Evolutionary conservation across 2,888 invertebrate species (phyloP), one percentile per base, ranked within the genome.

Genomic region (Diplolepis rosae): DNA sequence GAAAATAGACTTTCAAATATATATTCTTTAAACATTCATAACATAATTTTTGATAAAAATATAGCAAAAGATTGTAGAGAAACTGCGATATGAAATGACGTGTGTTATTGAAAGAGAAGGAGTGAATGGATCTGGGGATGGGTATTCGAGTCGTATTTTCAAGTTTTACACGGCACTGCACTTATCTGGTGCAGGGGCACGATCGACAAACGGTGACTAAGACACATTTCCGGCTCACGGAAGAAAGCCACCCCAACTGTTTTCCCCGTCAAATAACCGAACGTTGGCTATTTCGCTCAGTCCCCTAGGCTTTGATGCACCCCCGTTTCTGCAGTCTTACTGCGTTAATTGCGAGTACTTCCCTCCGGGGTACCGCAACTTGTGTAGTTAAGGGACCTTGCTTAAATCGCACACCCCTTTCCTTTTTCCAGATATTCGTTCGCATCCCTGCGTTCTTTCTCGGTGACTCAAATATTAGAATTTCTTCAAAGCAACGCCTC

Each of bases 301-400:
- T 74, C 77, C 75, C 74, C 50, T 48, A 71, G 56, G 54, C 70
- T 52, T 61, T 51, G 35, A 67, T 51, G 67, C 51, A 28, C 73
- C 65, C 42, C 70, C 54, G 65, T 51, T 56, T 66, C 74, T 74
- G 65, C 54, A 82, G 81, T 83, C 84, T 85, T 83, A 83, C 82
- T 79, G 81, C 80, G 84, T 84, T 85, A 85, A 85, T 85, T 85
- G 83, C 83, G 79, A 85, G 84, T 84, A 84, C 84, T 84, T 81
- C 80, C 81, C 83, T 56, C 56, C 39, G 56, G 68, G 65, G 39
- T 30, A 50, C 69, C 65, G 65, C 69, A 65, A 30, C 52, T 35
- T 65, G 39, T 22, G 35, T 61, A 42, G 52, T 65, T 61, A 42
- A 69, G 65, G 65, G 65, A 42, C 45, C 28, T 45, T 56, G 27